These are phyloP conservation scores for Hybognathus amarus DNA, from an alignment of 2,797 vertebrate species.

Conservation along the genomic window DNA sequence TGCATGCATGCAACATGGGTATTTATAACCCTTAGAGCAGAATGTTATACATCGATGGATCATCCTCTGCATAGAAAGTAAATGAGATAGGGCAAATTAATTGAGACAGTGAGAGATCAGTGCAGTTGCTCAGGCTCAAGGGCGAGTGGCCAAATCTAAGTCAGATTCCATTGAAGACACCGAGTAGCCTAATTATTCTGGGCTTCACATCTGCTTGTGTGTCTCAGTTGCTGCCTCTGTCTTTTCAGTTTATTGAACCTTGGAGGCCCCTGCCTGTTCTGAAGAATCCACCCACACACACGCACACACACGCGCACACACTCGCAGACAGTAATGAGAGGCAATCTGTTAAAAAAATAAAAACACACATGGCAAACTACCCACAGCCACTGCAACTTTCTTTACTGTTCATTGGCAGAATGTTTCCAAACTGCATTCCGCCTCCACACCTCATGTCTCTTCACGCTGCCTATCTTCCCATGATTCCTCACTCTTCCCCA, in stretches of 20 bases:
- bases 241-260: conserved; percentile 69
- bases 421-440: conserved; percentile 63
- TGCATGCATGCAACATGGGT: conserved; percentile 5
- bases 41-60: conserved; percentile 41
- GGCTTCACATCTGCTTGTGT: conserved; percentile 61
- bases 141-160: conserved; percentile 52
- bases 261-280: conserved; percentile 65
- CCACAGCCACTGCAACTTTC: conserved; percentile 61
- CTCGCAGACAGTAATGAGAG: conserved; percentile 60
- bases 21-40: conserved; percentile 44
- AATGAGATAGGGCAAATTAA: conserved; percentile 55
- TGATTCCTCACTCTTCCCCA: conserved; percentile 41
- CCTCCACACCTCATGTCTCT: conserved; percentile 65
- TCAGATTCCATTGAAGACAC: conserved; percentile 49
- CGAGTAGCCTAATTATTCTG: conserved; percentile 54
- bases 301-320: too few relatives aligned
- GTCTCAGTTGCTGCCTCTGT: conserved; percentile 67
- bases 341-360: conserved; percentile 60
- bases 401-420: conserved; percentile 60
- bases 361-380: conserved; percentile 58
- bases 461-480: conserved; percentile 52
- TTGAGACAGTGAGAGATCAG: conserved; percentile 57
- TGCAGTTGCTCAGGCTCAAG: conserved; percentile 49
- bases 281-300: conserved; percentile 63
- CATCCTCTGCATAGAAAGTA: conserved; percentile 45